Evolutionary conservation across 2,113 vertebrate genomes (phyloP).

Genomic region (Prionailurus bengalensis): DNA sequence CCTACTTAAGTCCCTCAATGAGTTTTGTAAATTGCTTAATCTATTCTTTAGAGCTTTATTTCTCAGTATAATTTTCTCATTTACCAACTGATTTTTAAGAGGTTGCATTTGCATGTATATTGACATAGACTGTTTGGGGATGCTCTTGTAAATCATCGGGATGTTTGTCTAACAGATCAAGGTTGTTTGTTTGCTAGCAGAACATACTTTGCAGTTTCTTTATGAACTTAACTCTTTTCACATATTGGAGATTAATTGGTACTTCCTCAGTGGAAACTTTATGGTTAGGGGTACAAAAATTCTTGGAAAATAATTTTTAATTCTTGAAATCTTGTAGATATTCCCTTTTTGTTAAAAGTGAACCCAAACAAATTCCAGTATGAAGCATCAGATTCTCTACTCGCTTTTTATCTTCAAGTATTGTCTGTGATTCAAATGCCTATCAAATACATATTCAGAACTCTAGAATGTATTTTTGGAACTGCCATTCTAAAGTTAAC

Average conservation of each 20-base stretch:
- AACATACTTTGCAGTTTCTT: neutral
- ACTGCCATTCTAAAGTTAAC: neutral
- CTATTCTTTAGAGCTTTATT: neutral
- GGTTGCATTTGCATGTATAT: neutral
- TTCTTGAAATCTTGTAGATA: neutral
- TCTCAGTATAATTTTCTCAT: neutral
- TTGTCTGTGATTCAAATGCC: neutral
- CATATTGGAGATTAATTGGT: neutral
- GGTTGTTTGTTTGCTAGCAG: neutral
- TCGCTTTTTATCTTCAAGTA: neutral
- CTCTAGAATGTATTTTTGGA: neutral
- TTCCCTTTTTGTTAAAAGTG: neutral
- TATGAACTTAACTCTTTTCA: neutral
- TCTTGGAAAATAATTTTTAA: neutral
- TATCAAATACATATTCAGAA: neutral
- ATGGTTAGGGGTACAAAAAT: neutral
- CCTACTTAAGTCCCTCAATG: neutral
- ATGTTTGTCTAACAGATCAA: neutral
- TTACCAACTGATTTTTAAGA: neutral
- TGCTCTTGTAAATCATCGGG: neutral
- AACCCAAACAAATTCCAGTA: neutral
- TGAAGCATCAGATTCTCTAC: neutral
- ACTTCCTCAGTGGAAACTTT: neutral
- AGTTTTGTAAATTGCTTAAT: conserved; percentile 43
- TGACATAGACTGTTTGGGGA: neutral